These are phyloP conservation scores for Aurelia aurita complex sp. Pacific DNA, from an alignment of 30 jellyfish, hydroid and myxozoan genomes.

Conservation along the genomic window DNA sequence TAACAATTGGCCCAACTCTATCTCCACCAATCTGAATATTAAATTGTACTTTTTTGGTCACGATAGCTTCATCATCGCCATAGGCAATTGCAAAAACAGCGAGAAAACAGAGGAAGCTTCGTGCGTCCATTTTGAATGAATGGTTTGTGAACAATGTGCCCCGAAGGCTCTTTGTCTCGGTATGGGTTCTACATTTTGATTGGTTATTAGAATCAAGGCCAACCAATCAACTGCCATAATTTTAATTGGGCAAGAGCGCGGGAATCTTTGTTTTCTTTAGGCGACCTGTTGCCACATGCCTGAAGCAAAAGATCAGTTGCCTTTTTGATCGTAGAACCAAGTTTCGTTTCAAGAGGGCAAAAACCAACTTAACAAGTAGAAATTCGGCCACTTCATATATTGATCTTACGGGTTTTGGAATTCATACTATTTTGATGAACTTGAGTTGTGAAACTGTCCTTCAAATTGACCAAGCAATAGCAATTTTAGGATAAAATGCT, in stretches of 20 bases:
- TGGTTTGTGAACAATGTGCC: background rate
- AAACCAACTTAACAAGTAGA: background rate
- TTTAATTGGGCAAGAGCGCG: slow-evolving; percentile 10
- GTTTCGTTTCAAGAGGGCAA: background rate
- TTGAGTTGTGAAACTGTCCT: too few species aligned
- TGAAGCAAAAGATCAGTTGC: slow-evolving; percentile 35
- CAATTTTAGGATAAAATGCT: too few species aligned
- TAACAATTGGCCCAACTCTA: slow-evolving; percentile 52
- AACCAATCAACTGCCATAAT: slow-evolving; percentile 17
- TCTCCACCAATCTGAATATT: slow-evolving; percentile 53
- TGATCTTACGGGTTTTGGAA: too few species aligned
- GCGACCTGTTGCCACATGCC: slow-evolving; percentile 28
- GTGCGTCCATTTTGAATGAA: slow-evolving; percentile 17
- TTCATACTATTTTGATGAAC: too few species aligned
- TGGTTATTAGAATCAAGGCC: slow-evolving; percentile 3
- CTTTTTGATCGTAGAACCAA: slow-evolving; percentile 9
- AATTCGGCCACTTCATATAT: too few species aligned
- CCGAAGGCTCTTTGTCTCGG: background rate
- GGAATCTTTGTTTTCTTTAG: slow-evolving; percentile 21
- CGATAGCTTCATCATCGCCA: slow-evolving; percentile 50
- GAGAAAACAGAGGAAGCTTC: background rate
- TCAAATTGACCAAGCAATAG: too few species aligned
- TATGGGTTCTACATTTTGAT: slow-evolving; percentile 5
- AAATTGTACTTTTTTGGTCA: slow-evolving; percentile 57
- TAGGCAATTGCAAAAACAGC: slow-evolving; percentile 8